Conservation (phyloP, 1,140 invertebrate genomes). For the Drosophila gunungcola region DNA sequence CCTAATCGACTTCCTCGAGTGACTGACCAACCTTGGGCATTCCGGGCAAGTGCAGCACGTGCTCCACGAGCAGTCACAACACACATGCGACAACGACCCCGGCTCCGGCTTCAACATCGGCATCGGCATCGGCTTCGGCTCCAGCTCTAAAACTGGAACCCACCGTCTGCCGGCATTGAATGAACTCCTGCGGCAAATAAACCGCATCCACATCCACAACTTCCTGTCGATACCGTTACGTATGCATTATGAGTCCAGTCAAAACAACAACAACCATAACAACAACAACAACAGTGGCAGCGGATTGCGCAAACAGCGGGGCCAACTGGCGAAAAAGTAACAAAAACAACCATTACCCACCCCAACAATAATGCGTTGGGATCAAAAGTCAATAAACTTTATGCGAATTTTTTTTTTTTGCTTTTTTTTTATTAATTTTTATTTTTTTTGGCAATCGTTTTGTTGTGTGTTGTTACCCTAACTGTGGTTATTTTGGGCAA, state of each 20-base stretch:
- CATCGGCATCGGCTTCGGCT: no score
- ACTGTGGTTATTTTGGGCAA: conserved; percentile 46
- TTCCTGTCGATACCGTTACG: conserved; percentile 79
- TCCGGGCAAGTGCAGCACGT: conserved; percentile 44
- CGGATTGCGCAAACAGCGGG: conserved; percentile 9
- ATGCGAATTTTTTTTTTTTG: conserved; percentile 55
- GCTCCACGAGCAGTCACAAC: conserved; percentile 37
- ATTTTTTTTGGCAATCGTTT: conserved; percentile 31
- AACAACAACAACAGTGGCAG: conserved; percentile 4
- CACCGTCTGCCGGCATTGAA: conserved; percentile 51
- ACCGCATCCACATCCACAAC: conserved; percentile 36
- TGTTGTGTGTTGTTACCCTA: conserved; percentile 13
- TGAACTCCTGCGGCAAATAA: conserved; percentile 53
- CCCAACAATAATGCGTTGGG: conserved; percentile 81
- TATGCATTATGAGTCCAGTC: conserved; percentile 62
- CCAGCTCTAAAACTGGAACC: conserved; percentile 36
- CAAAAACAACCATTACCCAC: conserved; percentile 73
- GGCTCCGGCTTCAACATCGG: not conserved
- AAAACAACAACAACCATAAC: conserved; percentile 27
- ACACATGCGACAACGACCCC: conserved; percentile 50
- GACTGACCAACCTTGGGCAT: conserved; percentile 36
- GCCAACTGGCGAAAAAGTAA: conserved; percentile 21
- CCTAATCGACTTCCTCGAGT: conserved; percentile 23
- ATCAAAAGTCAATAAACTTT: conserved; percentile 84
- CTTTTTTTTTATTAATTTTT: no score